phyloP scores from a whole-genome alignment of 2,113 vertebrate species.

The Thinocorus orbignyianus region DNA sequence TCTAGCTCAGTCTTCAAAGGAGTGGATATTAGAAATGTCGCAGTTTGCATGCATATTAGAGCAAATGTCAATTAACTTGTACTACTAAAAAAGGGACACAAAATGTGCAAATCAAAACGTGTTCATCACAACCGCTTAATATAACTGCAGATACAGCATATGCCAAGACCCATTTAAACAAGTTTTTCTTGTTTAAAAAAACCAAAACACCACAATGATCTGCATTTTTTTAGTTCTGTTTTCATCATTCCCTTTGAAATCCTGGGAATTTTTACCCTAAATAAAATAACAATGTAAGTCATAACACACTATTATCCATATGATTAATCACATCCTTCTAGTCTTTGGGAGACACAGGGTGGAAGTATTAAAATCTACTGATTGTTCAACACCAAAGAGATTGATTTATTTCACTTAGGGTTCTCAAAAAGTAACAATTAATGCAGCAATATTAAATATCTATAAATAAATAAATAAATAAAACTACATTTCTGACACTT shows the following conservation, averaged over 20 bases:
- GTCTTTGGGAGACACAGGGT: background rate
- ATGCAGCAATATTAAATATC: background rate
- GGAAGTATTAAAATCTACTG: slow-evolving; percentile 31
- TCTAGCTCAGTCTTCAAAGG: background rate
- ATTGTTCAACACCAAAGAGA: background rate
- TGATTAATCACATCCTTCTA: slow-evolving; percentile 1
- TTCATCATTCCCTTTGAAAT: background rate
- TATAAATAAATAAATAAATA: background rate
- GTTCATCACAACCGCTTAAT: background rate
- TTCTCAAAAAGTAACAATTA: slow-evolving; percentile 3
- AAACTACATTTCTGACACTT: background rate
- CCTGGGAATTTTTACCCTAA: background rate
- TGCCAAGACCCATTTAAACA: background rate
- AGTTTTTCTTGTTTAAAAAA: background rate
- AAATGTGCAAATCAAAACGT: background rate
- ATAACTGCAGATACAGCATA: background rate
- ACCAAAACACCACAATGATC: background rate
- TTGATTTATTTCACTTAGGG: slow-evolving; percentile 24
- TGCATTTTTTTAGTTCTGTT: background rate
- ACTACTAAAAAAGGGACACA: background rate
- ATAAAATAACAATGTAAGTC: slow-evolving; percentile 5
- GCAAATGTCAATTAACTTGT: background rate
- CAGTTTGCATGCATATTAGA: background rate
- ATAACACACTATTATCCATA: background rate
- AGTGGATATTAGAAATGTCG: background rate